phyloP scores from a whole-genome alignment of 2,797 vertebrate genomes.

The Bradypodion pumilum region DNA sequence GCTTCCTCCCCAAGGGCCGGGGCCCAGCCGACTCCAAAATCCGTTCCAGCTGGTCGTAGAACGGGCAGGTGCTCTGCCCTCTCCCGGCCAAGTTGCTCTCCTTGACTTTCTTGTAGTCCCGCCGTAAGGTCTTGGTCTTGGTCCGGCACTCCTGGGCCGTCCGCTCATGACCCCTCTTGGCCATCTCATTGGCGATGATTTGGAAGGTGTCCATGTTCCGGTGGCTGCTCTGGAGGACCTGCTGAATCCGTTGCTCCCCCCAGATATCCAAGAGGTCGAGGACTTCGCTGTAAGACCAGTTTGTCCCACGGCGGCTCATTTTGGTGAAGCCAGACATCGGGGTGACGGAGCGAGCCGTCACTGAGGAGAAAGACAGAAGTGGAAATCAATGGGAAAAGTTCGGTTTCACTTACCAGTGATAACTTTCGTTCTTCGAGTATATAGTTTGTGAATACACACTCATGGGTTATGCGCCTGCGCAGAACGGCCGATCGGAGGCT shows the following conservation, averaged over 20 bases:
- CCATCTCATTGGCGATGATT: conserved; percentile 12
- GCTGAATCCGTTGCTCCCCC: conserved; percentile 23
- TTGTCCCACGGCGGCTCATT: conserved; percentile 1
- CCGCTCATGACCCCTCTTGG: conserved; percentile 12
- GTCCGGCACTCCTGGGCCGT: conserved; percentile 18
- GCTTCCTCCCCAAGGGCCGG: not conserved
- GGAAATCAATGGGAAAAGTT: too few species aligned
- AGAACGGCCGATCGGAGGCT: too few species aligned
- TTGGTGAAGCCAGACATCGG: not conserved
- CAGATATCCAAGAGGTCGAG: conserved; percentile 15
- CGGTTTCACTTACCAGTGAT: too few species aligned
- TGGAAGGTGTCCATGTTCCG: conserved; percentile 28
- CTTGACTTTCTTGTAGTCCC: conserved; percentile 20
- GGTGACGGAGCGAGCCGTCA: not conserved
- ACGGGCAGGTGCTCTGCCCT: not conserved
- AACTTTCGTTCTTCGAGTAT: too few species aligned
- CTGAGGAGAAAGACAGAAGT: not conserved
- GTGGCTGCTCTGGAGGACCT: conserved; percentile 15
- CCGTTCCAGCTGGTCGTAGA: conserved; percentile 5
- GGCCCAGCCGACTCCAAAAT: not conserved
- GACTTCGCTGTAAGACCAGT: conserved; percentile 7
- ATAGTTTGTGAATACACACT: too few species aligned
- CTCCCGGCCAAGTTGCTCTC: not conserved
- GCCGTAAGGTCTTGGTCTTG: conserved; percentile 13
- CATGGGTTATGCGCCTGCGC: too few species aligned